phyloP scores from a whole-genome alignment of 2,113 vertebrate genomes.

The Phainopepla nitens region DNA sequence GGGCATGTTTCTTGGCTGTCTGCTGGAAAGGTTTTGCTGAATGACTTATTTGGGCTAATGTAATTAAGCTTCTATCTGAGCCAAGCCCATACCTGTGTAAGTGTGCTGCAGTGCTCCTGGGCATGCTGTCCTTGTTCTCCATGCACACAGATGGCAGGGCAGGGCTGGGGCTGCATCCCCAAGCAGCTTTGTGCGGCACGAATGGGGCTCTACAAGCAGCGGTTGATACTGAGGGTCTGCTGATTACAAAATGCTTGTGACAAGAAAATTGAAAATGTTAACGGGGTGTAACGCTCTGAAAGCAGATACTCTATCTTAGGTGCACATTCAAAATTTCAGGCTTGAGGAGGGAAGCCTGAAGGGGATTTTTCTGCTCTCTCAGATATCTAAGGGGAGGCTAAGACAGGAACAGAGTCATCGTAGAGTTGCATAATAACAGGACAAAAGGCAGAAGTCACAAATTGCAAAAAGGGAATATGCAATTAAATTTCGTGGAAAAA shows the following conservation, averaged over 20 bases:
- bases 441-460: not conserved
- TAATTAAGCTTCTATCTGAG: not conserved
- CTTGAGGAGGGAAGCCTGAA: not conserved
- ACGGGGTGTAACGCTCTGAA: not conserved
- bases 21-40: not conserved
- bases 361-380: not conserved
- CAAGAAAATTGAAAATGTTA: not conserved
- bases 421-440: not conserved
- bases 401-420: not conserved
- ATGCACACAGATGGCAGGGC: not conserved
- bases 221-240: accelerated
- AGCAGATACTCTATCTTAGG: not conserved
- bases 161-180: not conserved
- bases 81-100: not conserved
- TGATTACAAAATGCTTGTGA: not conserved
- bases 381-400: not conserved
- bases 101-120: not conserved
- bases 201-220: not conserved
- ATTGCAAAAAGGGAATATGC: not conserved
- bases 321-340: not conserved
- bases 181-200: not conserved
- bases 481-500: not conserved
- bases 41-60: constrained; percentile 30
- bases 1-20: not conserved
- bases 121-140: not conserved